These are phyloP conservation scores for Sarcophaga carnaria DNA, from an alignment of 2,888 invertebrate genomes.

Conservation along the genomic window DNA sequence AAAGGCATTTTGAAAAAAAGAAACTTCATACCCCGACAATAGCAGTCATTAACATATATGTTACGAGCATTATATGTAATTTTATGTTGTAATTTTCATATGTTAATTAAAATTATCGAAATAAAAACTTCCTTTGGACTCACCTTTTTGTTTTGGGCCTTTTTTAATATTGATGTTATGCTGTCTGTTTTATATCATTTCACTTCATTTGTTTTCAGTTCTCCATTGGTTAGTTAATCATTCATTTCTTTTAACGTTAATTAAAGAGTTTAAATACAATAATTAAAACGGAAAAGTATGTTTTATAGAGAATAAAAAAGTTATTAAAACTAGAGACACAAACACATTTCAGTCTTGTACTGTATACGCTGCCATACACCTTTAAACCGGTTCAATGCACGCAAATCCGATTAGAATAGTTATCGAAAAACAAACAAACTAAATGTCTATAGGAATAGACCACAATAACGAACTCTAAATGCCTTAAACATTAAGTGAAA, in stretches of 20 bases:
- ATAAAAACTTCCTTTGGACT: conserved; percentile 12
- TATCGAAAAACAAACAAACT: conserved; percentile 8
- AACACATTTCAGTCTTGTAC: background rate
- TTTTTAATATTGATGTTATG: background rate
- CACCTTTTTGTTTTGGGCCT: conserved; percentile 21
- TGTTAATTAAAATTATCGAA: background rate
- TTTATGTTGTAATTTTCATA: background rate
- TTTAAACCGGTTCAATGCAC: conserved; percentile 77
- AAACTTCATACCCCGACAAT: background rate
- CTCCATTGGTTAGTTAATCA: background rate
- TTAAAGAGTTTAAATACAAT: conserved; percentile 32
- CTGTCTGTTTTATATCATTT: background rate
- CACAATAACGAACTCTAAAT: background rate
- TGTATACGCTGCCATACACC: background rate
- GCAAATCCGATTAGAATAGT: conserved; percentile 77
- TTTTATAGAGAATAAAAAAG: background rate
- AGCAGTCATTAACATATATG: background rate
- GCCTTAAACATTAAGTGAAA: conserved; percentile 6
- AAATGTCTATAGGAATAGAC: conserved; percentile 41
- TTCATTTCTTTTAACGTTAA: conserved; percentile 35
- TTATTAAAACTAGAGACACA: conserved; percentile 33
- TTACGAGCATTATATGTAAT: background rate
- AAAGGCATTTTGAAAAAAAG: background rate
- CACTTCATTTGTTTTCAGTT: background rate
- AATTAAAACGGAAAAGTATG: conserved; percentile 21